Base-by-base conservation (phyloP, 2,113 vertebrate species). In the Esox niger region DNA sequence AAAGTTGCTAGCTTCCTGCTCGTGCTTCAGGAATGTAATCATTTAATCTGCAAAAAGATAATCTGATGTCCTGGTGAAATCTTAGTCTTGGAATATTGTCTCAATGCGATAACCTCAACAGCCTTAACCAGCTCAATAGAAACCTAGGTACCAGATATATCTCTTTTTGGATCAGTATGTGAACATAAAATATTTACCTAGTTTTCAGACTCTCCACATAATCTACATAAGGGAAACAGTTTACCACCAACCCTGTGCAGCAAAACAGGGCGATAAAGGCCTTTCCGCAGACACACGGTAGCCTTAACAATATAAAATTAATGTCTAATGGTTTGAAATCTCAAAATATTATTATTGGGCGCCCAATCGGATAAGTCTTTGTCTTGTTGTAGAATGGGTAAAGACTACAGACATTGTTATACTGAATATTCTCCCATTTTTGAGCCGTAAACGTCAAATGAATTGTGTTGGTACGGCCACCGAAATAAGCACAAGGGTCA, bases 241-340 rank as follows among this genome's bases (percentile, higher is more conserved):
- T 57, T 67, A 0, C 21, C 31, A 0, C 4, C 25, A 0, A 15
- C 35, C 35, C 55, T 15, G 4, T 26, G 7, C 0, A 30, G 32
- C 2, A 68, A 3, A 2, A 52, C 29, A 3, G 43, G 58, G 0
- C 61, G 43, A 17, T 46, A 56, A 1, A 60, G 7, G 1, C 31
- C 20, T n/a, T 10, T 1, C 0, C 30, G 68, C 0, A 31, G 35
- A 2, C 3, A 17, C 2, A 59, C 21, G 0, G 52, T 58, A 2
- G 38, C 62, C 11, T 64, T 71, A 13, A 72, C 15, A 2, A 61
- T 0, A 2, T 56, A n/a, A 63, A 49, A 68, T 20, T 69, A 61
- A 49, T 52, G 31, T 69, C 62, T 3, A 71, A n/a, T 2, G 32
- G 43, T 66, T 65, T 6, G 49, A 71, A 71, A 46, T 71, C 55